Percentiles rank a stretch among this genome's conserved stretches.
phyloP scores from a whole-genome alignment of 1,140 invertebrate genomes.

The Hycleus cichorii region DNA sequence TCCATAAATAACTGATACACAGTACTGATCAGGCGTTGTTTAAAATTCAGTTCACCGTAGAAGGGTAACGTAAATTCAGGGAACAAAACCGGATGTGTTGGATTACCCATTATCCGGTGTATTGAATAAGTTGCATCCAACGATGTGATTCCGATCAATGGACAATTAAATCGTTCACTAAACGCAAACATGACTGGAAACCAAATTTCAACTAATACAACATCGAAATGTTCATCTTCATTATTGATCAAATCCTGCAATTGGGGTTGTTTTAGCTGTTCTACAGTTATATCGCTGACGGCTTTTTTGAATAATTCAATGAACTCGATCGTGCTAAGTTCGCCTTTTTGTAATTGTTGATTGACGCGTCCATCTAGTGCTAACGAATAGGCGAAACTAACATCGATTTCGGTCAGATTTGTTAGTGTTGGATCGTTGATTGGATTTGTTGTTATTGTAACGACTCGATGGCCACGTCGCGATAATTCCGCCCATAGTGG shows the following conservation, averaged over 20 bases:
- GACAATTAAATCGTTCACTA: slow-evolving; percentile 34
- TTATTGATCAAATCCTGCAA: slow-evolving; percentile 10
- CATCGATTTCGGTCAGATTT: not conserved
- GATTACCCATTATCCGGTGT: slow-evolving; percentile 33
- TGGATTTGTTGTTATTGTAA: too few species aligned
- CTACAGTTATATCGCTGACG: too few species aligned
- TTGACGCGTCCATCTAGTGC: too few species aligned
- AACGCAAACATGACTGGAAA: slow-evolving; percentile 27
- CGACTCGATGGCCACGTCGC: slow-evolving; percentile 24
- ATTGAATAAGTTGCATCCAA: slow-evolving; percentile 20
- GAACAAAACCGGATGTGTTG: slow-evolving; percentile 33
- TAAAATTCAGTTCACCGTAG: slow-evolving; percentile 21
- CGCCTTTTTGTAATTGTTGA: too few species aligned
- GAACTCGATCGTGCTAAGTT: too few species aligned
- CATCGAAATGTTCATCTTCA: slow-evolving; percentile 35
- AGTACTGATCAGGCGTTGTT: slow-evolving; percentile 32
- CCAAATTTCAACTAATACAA: slow-evolving; percentile 35
- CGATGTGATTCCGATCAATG: slow-evolving; percentile 32
- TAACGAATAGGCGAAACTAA: too few species aligned
- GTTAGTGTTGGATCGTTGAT: slow-evolving; percentile 18
- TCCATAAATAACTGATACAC: slow-evolving; percentile 18
- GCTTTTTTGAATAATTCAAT: too few species aligned
- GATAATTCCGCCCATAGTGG: slow-evolving; percentile 33
- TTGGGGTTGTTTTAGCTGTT: too few species aligned
- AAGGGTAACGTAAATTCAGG: slow-evolving; percentile 26